Evolutionary conservation across 2,113 vertebrate species (phyloP).

Genomic region (Pseudorectes ferrugineus): DNA sequence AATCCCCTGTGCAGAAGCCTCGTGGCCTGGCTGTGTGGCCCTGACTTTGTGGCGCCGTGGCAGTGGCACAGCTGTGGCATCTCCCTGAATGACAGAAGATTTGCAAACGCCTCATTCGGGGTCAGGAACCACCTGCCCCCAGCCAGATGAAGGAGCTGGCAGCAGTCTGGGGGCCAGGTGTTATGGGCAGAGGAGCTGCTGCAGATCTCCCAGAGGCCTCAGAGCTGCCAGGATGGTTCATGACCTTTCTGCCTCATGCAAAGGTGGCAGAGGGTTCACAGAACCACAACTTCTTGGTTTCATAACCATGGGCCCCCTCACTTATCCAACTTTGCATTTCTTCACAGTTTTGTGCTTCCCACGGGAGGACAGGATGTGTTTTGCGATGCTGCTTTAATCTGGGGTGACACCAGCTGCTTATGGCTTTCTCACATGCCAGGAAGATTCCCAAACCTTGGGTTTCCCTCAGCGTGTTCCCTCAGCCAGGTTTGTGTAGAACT

Average conservation of each 20-base stretch:
- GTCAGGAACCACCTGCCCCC: neutral
- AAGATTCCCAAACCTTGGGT: neutral
- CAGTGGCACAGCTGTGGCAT: neutral
- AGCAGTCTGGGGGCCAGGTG: neutral
- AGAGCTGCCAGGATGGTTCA: neutral
- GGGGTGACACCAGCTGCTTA: neutral
- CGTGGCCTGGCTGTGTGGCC: neutral
- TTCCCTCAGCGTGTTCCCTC: rapidly evolving
- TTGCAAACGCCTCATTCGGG: neutral
- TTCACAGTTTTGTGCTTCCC: neutral
- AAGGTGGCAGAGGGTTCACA: neutral
- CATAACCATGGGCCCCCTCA: neutral
- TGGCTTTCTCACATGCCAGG: neutral
- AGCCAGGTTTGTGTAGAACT: neutral
- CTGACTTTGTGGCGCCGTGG: neutral
- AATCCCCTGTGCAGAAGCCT: neutral
- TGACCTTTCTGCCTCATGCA: neutral
- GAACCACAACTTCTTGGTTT: neutral
- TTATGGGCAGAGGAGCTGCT: neutral
- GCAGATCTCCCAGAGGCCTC: neutral
- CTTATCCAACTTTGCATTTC: neutral
- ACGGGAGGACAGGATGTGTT: neutral
- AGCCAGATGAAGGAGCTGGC: neutral
- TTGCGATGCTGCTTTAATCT: neutral
- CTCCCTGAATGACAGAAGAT: neutral